Conservation (phyloP, 37 sponge, comb jelly and placozoan species). For the Halisarca cf. caerulea region DNA sequence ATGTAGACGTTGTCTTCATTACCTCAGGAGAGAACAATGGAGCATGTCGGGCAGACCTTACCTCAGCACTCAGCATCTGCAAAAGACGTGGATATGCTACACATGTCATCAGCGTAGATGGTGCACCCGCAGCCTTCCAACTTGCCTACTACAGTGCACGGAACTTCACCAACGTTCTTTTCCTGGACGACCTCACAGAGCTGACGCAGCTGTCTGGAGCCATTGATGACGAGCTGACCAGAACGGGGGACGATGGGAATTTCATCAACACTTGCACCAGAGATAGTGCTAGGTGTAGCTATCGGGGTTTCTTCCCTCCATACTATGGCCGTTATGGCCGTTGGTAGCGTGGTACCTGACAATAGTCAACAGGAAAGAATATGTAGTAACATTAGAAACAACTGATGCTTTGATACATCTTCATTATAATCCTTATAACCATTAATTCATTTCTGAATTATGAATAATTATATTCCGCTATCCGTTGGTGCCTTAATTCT, state of each 20-base stretch:
- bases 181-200: not conserved
- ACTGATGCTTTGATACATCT: too few species aligned
- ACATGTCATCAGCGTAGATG: constrained; percentile 3
- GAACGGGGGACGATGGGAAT: not conserved
- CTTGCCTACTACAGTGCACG: not conserved
- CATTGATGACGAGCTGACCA: not conserved
- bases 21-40: constrained; percentile 15
- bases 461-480: too few species aligned
- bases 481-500: too few species aligned
- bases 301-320: not conserved
- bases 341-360: too few species aligned
- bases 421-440: too few species aligned
- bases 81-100: not conserved
- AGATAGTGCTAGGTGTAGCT: not conserved
- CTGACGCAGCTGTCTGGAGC: not conserved
- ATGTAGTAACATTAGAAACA: too few species aligned
- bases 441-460: too few species aligned
- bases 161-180: not conserved
- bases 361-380: too few species aligned
- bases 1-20: not conserved
- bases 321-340: too few species aligned
- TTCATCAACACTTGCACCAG: not conserved
- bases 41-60: not conserved
- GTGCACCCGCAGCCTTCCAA: not conserved
- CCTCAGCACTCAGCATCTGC: not conserved